phyloP scores from a whole-genome alignment of 2,113 vertebrate species.

The Phalacrocorax brasilianus region DNA sequence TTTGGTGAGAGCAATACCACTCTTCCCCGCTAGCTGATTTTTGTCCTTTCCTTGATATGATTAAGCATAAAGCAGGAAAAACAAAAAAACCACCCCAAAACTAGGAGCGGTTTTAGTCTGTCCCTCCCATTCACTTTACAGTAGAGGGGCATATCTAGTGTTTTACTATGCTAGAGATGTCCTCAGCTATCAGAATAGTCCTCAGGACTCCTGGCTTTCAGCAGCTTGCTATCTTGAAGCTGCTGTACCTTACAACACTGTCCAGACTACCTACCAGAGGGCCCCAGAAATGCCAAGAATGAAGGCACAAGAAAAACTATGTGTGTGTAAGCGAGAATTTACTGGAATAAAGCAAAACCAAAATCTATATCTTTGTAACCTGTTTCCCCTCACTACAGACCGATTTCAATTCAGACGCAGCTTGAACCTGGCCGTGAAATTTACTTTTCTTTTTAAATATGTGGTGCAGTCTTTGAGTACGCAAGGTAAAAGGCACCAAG shows the following conservation, averaged over 20 bases:
- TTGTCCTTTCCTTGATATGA: neutral
- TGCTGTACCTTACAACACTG: neutral
- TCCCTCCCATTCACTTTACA: neutral
- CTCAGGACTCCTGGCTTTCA: neutral
- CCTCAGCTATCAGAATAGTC: neutral
- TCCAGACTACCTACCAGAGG: neutral
- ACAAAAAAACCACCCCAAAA: neutral
- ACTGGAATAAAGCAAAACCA: neutral
- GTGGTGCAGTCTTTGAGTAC: neutral
- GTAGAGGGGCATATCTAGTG: neutral
- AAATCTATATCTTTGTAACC: neutral
- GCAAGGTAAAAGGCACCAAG: neutral
- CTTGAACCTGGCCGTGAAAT: neutral
- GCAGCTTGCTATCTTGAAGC: neutral
- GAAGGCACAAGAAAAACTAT: neutral
- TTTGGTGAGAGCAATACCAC: neutral
- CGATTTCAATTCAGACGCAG: neutral
- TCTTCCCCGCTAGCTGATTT: neutral
- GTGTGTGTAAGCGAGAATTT: neutral
- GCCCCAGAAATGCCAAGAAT: neutral
- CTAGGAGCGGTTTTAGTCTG: neutral
- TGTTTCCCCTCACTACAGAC: neutral
- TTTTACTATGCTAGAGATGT: neutral
- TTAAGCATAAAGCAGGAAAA: neutral
- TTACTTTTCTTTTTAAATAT: neutral